These are phyloP conservation scores for Propithecus deckenii DNA, from an alignment of 2,797 vertebrate species.

Conservation along the genomic window DNA sequence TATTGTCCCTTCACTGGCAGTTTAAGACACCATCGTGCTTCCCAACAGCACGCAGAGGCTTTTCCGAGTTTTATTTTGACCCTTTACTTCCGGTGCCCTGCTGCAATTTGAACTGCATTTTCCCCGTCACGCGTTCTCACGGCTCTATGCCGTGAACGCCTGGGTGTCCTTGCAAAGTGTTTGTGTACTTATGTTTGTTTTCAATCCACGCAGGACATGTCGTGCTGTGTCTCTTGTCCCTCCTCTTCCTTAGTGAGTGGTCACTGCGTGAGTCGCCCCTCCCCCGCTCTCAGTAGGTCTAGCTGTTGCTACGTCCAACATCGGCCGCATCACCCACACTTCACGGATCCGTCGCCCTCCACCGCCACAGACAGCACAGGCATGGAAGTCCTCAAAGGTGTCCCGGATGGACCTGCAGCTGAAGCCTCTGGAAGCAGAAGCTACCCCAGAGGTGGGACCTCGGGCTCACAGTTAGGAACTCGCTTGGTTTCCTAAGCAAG, in stretches of 20 bases:
- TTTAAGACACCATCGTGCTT: neutral
- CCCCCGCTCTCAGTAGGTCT: neutral
- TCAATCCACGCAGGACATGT: fast-evolving
- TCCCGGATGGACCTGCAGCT: fast-evolving
- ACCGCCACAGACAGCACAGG: fast-evolving
- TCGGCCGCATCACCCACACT: fast-evolving
- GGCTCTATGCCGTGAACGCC: fast-evolving
- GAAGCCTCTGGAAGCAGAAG: neutral
- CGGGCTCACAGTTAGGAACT: neutral
- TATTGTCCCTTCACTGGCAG: neutral
- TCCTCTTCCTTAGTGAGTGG: neutral
- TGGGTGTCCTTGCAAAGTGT: no score
- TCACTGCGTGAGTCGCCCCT: neutral
- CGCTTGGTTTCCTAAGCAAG: neutral
- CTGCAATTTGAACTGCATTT: fast-evolving
- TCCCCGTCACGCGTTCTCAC: fast-evolving
- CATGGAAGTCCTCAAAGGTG: neutral
- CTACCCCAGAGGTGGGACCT: neutral
- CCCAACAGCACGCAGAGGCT: neutral
- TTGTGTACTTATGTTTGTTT: neutral
- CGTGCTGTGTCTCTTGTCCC: neutral
- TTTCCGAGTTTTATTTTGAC: neutral
- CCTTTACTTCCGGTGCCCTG: neutral
- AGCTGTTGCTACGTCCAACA: neutral
- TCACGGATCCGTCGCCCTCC: neutral